Percentiles rank a stretch among this genome's conserved stretches.
phyloP scores from a whole-genome alignment of 2,113 vertebrate genomes.

The Corythornis vintsioides region DNA sequence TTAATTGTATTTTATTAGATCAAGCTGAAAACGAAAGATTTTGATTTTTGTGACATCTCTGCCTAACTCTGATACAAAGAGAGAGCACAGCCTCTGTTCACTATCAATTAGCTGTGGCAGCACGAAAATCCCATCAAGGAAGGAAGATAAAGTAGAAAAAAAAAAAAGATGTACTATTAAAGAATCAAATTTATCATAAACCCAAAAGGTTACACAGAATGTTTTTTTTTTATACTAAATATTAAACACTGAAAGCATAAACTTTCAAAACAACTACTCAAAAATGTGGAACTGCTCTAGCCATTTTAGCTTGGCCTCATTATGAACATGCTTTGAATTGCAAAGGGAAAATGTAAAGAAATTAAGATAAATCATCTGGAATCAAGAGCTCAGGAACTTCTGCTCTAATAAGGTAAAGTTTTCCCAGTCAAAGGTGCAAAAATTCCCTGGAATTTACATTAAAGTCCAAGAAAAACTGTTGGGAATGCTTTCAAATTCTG shows the following conservation, averaged over 20 bases:
- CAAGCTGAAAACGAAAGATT: constrained; percentile 38
- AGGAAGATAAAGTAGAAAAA: not conserved
- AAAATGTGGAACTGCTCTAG: not conserved
- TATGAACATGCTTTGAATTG: not conserved
- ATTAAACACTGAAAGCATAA: not conserved
- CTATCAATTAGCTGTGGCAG: not conserved
- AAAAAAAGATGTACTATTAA: not conserved
- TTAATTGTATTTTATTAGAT: constrained; percentile 49
- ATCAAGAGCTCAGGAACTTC: not conserved
- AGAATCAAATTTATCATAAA: not conserved
- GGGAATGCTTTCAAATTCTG: not conserved
- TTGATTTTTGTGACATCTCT: constrained; percentile 1
- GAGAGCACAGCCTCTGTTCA: not conserved
- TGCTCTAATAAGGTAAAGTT: not conserved
- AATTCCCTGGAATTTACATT: not conserved
- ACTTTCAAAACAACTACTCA: not conserved
- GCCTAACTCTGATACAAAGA: not conserved
- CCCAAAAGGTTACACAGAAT: fast-evolving
- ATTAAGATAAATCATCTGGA: not conserved
- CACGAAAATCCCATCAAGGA: not conserved
- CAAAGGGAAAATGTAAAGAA: not conserved
- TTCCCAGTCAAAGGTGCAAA: not conserved
- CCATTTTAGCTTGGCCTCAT: not conserved
- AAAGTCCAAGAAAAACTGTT: not conserved
- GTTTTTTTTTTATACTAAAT: not conserved